Evolutionary conservation across 2,888 invertebrate genomes (phyloP), one percentile per base, ranked within the genome.

Genomic region (Luperina nickerlii): DNA sequence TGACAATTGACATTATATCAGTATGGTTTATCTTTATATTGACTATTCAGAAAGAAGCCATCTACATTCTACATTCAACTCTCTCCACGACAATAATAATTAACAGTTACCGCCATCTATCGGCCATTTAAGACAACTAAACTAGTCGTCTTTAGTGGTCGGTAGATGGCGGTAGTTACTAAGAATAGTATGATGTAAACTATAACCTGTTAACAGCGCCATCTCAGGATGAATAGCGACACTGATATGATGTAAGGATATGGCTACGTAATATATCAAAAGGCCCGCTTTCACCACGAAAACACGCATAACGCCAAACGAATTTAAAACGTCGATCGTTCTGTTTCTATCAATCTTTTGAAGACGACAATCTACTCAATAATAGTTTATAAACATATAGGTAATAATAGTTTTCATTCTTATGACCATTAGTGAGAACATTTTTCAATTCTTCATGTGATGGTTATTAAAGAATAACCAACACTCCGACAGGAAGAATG

Each of bases 151-250:
- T 51, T 13, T 3, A n/a, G 24, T 24, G 1, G 51, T 15, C 1
- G 15, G 5, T 38, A 60, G 60, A 71, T 62, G 60, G n/a, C 38
- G 4, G 24, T 8, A 70, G 24, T 54, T 32, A 24, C 9, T 2
- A 24, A 24, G 20, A 27, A 60, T n/a, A 0, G 1, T 0, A 6
- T 1, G 0, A 20, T 7, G 11, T n/a, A 4, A 27, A 15, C 2
- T 20, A 7, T 11, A 48, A 27, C 0, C 63, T 65, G 18, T 20
- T 32, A 45, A 68, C 32, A 45, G 15, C 32, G 83, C 62, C 76
- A 80, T 80, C 79, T 82, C 48, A 68, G 24, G 18, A 20, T 20
- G 45, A 0, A 38, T 57, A 79, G 65, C 57, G 0, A 38, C 7
- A 74, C 9, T 62, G n/a, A 70, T 48, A 38, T n/a, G 32, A 24